phyloP scores from a whole-genome alignment of 2,888 invertebrate species.

The Abscondita cerata region DNA sequence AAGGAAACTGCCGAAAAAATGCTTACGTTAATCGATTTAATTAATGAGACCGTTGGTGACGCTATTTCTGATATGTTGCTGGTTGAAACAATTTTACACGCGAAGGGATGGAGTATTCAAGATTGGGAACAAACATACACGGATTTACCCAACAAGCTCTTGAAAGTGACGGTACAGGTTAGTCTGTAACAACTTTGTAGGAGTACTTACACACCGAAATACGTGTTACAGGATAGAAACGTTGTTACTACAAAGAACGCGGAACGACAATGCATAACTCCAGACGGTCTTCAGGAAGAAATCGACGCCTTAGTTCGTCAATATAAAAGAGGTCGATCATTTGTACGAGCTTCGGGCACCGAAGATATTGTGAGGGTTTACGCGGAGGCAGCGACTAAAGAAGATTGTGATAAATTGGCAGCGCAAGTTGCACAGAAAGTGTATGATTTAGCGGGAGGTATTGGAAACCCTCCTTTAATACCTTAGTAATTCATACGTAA shows the following conservation, averaged over 20 bases:
- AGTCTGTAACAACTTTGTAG: slow-evolving; percentile 12
- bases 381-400: slow-evolving; percentile 86
- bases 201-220: too few species aligned
- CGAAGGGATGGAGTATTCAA: slow-evolving; percentile 77
- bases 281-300: slow-evolving; percentile 81
- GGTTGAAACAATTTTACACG: slow-evolving; percentile 88
- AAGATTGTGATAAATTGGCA: slow-evolving; percentile 68
- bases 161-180: slow-evolving; percentile 85
- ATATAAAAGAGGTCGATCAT: slow-evolving; percentile 79
- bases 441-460: slow-evolving; percentile 79
- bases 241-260: slow-evolving; percentile 87
- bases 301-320: slow-evolving; percentile 76
- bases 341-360: slow-evolving; percentile 96
- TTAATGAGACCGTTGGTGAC: slow-evolving; percentile 96
- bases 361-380: slow-evolving; percentile 97
- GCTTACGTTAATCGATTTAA: slow-evolving; percentile 77
- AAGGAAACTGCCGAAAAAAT: slow-evolving; percentile 70
- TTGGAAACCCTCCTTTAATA: slow-evolving; percentile 68
- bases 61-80: slow-evolving; percentile 95
- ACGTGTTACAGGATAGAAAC: slow-evolving; percentile 80
- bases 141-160: slow-evolving; percentile 87
- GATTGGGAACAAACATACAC: slow-evolving; percentile 85
- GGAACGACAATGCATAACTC: slow-evolving; percentile 81
- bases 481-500: slow-evolving; percentile 35
- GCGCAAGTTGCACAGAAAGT: slow-evolving; percentile 79